A percentile compares a stretch with the other conserved stretches of the same genome.
phyloP scores from a whole-genome alignment of 2,113 vertebrate species.

The Pomatorhinus ruficollis region DNA sequence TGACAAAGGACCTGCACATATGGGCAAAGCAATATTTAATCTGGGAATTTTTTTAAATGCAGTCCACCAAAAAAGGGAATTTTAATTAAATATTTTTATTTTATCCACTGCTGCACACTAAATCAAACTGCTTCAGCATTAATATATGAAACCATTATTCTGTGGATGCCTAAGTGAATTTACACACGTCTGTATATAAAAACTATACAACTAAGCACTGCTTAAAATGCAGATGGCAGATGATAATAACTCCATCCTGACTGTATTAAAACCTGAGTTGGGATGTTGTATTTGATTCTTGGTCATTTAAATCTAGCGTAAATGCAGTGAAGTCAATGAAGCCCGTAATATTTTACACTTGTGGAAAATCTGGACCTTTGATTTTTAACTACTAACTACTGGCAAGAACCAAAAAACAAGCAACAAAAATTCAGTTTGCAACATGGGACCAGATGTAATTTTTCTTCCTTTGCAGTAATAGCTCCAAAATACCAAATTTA shows the following conservation, averaged over 20 bases:
- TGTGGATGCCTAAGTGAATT: slow-evolving; percentile 11
- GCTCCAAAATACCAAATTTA: not conserved
- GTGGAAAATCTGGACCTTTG: slow-evolving; percentile 17
- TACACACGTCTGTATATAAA: not conserved
- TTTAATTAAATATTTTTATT: slow-evolving; percentile 61
- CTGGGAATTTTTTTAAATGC: not conserved
- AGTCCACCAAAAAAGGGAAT: not conserved
- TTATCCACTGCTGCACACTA: slow-evolving; percentile 24
- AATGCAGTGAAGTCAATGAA: not conserved
- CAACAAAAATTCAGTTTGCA: not conserved
- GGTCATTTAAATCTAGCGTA: not conserved
- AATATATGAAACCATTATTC: slow-evolving; percentile 4
- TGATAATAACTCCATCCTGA: not conserved
- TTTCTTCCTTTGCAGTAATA: not conserved
- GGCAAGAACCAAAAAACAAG: not conserved
- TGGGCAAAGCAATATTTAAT: not conserved
- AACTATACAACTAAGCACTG: not conserved
- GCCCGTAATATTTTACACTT: not conserved
- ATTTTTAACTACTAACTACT: slow-evolving; percentile 31
- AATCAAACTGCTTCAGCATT: slow-evolving; percentile 46
- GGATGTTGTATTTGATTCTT: not conserved
- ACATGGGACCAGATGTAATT: not conserved
- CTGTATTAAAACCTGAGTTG: not conserved
- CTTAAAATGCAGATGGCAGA: slow-evolving; percentile 51
- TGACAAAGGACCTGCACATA: not conserved